phyloP scores from a whole-genome alignment of 2,113 vertebrate genomes.

The Himantopus leucocephalus region DNA sequence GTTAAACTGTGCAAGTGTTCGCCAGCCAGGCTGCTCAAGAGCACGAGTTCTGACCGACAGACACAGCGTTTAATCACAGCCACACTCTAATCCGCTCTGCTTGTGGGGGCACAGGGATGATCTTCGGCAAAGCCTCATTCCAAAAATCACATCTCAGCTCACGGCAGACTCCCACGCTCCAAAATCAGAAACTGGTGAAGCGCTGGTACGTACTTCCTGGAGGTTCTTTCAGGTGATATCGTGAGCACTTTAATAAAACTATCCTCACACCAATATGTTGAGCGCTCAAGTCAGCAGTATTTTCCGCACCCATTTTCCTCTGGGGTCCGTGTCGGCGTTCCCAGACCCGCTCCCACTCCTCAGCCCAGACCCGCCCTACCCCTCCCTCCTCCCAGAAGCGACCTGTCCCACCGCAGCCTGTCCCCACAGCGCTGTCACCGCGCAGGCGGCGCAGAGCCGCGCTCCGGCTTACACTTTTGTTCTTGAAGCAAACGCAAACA shows the following conservation, averaged over 20 bases:
- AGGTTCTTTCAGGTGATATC: rapidly evolving
- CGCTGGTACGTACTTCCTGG: no score
- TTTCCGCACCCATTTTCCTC: rapidly evolving
- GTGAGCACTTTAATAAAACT: neutral
- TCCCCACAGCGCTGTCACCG: neutral
- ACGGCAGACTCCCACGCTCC: neutral
- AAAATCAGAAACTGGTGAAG: neutral
- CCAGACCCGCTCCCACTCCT: rapidly evolving
- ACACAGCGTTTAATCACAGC: neutral
- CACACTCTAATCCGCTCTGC: neutral
- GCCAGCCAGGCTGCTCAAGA: neutral
- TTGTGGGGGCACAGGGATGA: neutral
- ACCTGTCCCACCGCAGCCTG: neutral
- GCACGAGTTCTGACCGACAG: neutral
- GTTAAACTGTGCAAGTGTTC: neutral
- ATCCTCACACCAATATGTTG: rapidly evolving
- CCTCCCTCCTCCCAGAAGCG: neutral
- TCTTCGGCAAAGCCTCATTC: neutral
- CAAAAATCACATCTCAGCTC: neutral
- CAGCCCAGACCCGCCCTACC: rapidly evolving
- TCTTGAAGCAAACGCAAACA: neutral
- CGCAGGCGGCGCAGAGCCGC: neutral
- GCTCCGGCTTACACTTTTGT: neutral
- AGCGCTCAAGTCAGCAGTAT: rapidly evolving
- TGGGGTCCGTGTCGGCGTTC: rapidly evolving